phyloP scores from a whole-genome alignment of 2,113 vertebrate species.

The Tragulus kanchil region DNA sequence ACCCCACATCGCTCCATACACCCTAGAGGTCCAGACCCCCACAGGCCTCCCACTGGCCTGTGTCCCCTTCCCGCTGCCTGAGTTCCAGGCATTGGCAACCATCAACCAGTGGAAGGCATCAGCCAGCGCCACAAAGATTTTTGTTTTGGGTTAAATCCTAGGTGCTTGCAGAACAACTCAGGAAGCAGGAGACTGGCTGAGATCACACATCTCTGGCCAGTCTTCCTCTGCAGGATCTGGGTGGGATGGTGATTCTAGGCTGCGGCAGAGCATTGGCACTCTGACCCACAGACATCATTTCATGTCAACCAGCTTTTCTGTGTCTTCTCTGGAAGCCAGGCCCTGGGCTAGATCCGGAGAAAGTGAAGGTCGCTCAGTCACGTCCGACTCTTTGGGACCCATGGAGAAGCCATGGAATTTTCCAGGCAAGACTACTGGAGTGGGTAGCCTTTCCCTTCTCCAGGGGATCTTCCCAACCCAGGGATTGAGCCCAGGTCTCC shows the following conservation, averaged over 20 bases:
- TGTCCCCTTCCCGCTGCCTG: not conserved
- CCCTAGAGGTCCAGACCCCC: not conserved
- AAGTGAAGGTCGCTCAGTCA: too few relatives aligned
- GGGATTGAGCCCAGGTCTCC: too few relatives aligned
- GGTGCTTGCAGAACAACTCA: fast-evolving
- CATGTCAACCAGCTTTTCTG: not conserved
- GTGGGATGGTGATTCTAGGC: not conserved
- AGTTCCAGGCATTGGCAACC: not conserved
- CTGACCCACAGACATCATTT: not conserved
- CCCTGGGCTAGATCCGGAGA: not conserved
- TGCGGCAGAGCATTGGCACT: too few relatives aligned
- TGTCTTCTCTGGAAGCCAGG: not conserved
- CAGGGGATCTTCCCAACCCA: too few relatives aligned
- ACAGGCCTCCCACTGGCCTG: not conserved
- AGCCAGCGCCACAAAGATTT: not conserved
- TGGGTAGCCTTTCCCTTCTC: too few relatives aligned
- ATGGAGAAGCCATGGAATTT: too few relatives aligned
- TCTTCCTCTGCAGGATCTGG: not conserved
- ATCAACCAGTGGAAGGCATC: not conserved
- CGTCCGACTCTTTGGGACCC: too few relatives aligned
- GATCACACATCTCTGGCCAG: not conserved
- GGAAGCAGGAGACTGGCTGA: not conserved
- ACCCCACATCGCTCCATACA: fast-evolving
- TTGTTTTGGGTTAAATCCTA: too few relatives aligned
- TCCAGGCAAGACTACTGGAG: too few relatives aligned